phyloP scores from a whole-genome alignment of 2,888 invertebrate genomes.

The Leptinotarsa peninsularis region DNA sequence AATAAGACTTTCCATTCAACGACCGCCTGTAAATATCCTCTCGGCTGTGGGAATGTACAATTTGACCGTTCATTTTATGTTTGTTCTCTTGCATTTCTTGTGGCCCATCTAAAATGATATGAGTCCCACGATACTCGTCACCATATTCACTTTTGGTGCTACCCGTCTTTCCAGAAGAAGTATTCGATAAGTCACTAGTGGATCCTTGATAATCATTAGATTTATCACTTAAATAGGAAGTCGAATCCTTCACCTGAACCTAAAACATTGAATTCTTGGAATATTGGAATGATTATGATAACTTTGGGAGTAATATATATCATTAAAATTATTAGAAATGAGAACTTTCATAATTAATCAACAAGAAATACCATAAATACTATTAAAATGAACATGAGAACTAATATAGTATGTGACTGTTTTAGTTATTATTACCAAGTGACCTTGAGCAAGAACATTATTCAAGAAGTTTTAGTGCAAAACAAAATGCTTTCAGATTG shows the following conservation, averaged over 20 bases:
- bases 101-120: constrained; percentile 68
- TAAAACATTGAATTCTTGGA: background rate
- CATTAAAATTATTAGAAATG: no score
- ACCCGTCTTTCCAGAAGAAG: constrained; percentile 61
- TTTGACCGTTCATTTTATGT: constrained; percentile 67
- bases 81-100: constrained; percentile 43
- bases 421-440: no score
- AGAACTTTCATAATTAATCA: no score
- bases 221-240: constrained; percentile 60
- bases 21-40: constrained; percentile 61
- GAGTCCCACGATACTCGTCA: constrained; percentile 65
- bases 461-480: no score
- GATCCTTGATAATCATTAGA: constrained; percentile 59
- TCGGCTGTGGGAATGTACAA: constrained; percentile 59
- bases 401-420: no score
- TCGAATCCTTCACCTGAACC: constrained; percentile 80
- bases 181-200: constrained; percentile 64
- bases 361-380: no score
- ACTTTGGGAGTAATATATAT: no score
- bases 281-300: background rate
- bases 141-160: constrained; percentile 62
- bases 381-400: no score
- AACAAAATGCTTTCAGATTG: no score
- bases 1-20: constrained; percentile 68
- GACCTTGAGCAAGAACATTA: no score